phyloP scores from a whole-genome alignment of 2,888 invertebrate species.

The Keiferia lycopersicella region DNA sequence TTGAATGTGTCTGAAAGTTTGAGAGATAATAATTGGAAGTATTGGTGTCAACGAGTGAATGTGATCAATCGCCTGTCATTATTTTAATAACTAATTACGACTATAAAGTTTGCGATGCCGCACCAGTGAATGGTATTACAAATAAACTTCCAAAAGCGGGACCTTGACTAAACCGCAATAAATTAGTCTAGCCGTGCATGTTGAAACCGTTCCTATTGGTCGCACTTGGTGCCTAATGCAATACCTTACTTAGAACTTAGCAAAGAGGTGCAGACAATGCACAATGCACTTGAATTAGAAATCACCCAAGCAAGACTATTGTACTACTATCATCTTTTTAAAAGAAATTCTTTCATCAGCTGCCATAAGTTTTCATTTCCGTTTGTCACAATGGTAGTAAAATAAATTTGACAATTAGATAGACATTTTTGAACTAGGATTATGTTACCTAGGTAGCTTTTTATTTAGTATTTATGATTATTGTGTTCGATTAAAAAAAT shows the following conservation, averaged over 20 bases:
- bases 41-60: no score
- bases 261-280: constrained; percentile 20
- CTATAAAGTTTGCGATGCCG: no score
- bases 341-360: no score
- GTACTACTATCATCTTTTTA: no score
- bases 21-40: no score
- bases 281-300: background rate
- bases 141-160: background rate
- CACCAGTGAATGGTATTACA: no score
- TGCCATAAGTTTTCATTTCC: background rate
- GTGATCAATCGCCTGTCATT: no score
- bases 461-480: no score
- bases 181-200: background rate
- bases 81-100: background rate
- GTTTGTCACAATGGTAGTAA: background rate
- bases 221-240: constrained; percentile 12
- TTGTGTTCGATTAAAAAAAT: no score
- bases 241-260: constrained; percentile 11
- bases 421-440: no score
- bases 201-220: constrained; percentile 14
- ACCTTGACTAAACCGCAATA: constrained; percentile 5
- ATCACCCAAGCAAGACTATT: background rate
- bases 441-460: no score
- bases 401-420: background rate
- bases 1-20: background rate